Evolutionary conservation across 2,113 vertebrate species (phyloP).

Genomic region (Elephantulus edwardii): DNA sequence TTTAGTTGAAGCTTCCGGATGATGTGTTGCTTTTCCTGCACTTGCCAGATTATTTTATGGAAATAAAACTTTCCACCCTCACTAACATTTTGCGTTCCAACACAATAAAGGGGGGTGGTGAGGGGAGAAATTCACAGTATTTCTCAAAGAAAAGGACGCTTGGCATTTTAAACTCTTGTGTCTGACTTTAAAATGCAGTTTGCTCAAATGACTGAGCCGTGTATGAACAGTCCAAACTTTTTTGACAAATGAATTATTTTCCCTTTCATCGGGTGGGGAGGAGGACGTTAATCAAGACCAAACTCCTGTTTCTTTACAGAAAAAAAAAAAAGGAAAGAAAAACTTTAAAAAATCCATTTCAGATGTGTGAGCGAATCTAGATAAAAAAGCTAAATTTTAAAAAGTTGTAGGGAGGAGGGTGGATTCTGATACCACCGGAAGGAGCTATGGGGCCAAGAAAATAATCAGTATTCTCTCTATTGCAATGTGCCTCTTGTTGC

Average conservation of each 20-base stretch:
- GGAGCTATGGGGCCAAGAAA: slow-evolving; percentile 75
- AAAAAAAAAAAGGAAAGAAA: slow-evolving; percentile 48
- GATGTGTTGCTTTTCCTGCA: slow-evolving; percentile 14
- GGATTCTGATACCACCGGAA: slow-evolving; percentile 79
- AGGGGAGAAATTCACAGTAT: not conserved
- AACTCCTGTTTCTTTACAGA: slow-evolving; percentile 70
- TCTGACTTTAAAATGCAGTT: slow-evolving; percentile 49
- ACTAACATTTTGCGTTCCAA: slow-evolving; percentile 40
- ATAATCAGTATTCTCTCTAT: slow-evolving; percentile 68
- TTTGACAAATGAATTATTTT: slow-evolving; percentile 65
- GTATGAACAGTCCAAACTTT: slow-evolving; percentile 62
- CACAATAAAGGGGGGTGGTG: slow-evolving; percentile 49
- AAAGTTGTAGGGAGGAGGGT: too few relatives aligned
- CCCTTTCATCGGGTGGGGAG: not conserved
- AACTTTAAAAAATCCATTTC: not conserved
- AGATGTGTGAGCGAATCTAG: slow-evolving; percentile 78
- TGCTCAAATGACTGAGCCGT: slow-evolving; percentile 30
- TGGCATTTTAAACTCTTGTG: slow-evolving; percentile 63
- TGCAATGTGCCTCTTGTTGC: slow-evolving; percentile 38
- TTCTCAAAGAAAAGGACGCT: slow-evolving; percentile 41
- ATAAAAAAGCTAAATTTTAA: slow-evolving; percentile 78
- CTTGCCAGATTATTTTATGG: slow-evolving; percentile 56
- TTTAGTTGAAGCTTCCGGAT: not conserved
- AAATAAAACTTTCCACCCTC: slow-evolving; percentile 47
- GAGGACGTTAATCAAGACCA: slow-evolving; percentile 70